A percentile compares a stretch with the other conserved stretches of the same genome.
These are phyloP conservation scores for Metridium senile DNA, from an alignment of 92 coral and sea anemone genomes.

Conservation along the genomic window DNA sequence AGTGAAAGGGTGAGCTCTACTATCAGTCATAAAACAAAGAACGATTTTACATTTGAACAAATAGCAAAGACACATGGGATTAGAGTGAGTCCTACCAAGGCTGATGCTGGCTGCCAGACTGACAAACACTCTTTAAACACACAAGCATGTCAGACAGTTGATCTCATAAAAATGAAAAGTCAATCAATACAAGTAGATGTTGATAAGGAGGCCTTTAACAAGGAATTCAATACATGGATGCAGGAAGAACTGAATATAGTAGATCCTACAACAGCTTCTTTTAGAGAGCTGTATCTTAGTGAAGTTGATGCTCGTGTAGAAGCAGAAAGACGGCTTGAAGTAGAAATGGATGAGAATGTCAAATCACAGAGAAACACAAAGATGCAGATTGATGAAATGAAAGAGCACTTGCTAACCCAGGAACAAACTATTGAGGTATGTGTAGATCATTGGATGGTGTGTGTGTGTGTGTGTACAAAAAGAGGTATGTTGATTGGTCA, in stretches of 20 bases:
- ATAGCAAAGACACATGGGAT: constrained; percentile 65
- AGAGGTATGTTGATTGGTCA: background rate
- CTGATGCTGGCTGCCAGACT: constrained; percentile 23
- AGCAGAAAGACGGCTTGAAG: constrained; percentile 52
- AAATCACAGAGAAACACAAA: constrained; percentile 62
- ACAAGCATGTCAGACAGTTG: constrained; percentile 15
- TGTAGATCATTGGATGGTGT: background rate
- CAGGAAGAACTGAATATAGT: constrained; percentile 51
- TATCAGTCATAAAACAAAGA: background rate
- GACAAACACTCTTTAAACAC: background rate
- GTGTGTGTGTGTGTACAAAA: too few species aligned
- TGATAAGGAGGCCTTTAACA: constrained; percentile 60
- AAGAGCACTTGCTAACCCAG: constrained; percentile 44
- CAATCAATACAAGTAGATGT: constrained; percentile 59
- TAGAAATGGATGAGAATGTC: constrained; percentile 61
- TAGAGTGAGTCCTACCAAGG: constrained; percentile 42
- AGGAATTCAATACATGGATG: constrained; percentile 69
- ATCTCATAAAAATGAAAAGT: constrained; percentile 2
- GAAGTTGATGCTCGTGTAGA: constrained; percentile 41
- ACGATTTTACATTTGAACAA: constrained; percentile 45
- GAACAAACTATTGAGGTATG: constrained; percentile 65
- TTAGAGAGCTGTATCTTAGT: constrained; percentile 49
- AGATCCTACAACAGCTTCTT: constrained; percentile 45
- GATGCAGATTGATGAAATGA: constrained; percentile 55
- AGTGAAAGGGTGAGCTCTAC: background rate